These are phyloP conservation scores for Drosophila acutilabella DNA, from an alignment of 2,888 invertebrate genomes.

Conservation along the genomic window DNA sequence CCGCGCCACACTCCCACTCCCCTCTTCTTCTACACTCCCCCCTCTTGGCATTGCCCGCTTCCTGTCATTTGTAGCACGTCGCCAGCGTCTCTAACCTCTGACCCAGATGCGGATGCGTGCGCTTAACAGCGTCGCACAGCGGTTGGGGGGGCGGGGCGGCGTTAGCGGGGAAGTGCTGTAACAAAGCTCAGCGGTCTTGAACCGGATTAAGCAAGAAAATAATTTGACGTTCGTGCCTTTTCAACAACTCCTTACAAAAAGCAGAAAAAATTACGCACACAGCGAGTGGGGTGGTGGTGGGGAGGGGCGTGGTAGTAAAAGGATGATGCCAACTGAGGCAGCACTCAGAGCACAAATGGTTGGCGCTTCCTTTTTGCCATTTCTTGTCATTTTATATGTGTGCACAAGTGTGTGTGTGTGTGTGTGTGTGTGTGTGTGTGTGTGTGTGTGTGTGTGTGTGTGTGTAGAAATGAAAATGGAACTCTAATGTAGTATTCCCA, in stretches of 20 bases:
- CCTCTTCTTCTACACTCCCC: too few species aligned
- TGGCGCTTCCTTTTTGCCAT: constrained; percentile 54
- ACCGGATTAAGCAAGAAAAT: constrained; percentile 82
- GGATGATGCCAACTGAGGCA: constrained; percentile 28
- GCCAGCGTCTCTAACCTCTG: constrained; percentile 52
- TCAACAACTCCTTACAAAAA: constrained; percentile 66
- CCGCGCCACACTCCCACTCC: too few species aligned
- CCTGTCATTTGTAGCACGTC: constrained; percentile 66
- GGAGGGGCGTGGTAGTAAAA: constrained; percentile 5
- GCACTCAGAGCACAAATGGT: constrained; percentile 52
- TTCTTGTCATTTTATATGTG: constrained; percentile 41
- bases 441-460: not conserved
- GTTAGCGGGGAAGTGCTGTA: constrained; percentile 31
- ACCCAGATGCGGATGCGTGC: constrained; percentile 70
- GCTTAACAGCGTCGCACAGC: not conserved
- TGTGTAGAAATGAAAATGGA: constrained; percentile 62
- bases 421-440: constrained; percentile 7
- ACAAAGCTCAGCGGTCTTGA: constrained; percentile 76
- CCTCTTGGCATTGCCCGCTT: constrained; percentile 39
- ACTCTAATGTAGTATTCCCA: constrained; percentile 78
- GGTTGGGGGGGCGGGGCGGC: not conserved
- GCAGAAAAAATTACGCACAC: constrained; percentile 47
- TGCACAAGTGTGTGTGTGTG: constrained; percentile 9
- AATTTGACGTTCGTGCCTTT: constrained; percentile 82
- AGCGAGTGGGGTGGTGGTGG: not conserved